Base-by-base conservation (phyloP, 2,113 vertebrate species). In the Stigmatopora nigra region DNA sequence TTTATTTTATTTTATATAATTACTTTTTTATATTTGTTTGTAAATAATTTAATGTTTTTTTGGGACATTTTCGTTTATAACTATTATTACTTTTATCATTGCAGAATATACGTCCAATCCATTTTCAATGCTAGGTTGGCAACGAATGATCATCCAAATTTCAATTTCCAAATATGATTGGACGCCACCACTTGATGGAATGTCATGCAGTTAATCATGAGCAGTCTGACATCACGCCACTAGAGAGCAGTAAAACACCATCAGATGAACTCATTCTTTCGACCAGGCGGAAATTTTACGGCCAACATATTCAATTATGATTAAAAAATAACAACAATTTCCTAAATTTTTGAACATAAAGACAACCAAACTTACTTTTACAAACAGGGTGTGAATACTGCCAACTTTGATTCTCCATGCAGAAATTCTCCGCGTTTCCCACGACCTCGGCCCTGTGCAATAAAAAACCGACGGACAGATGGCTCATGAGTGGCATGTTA, bases 381-480 rank as follows among this genome's bases (percentile, higher is more conserved):
- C 91, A 91, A 81, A 88, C 78, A 66, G 90, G 89, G 60, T 91
- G 89, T 79, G 89, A 87, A 69, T 87, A 75, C 68, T 83, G 85
- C 91, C 90, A 92, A 62, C 84, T 90, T 77, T 84, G 84, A 69
- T 90, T 85, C 45, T 84, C 76, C 68, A 80, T 87, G 77, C 91
- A 92, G 82, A 85, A 72, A 76, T 92, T 91, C 63, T 91, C 88
- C 59, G 76, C 83, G 78, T 77, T 88, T 73, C 91, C 89, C 62
- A 90, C 76, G 47, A 90, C 69, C 57, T 84, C 78, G 4, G 81
- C 82, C 81, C 91, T 91, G 84, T 55, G 73, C 57, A 70, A 61
- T 57, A 64, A 47, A 51, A 68, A 60, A 69, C 47, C 62, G 65
- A 65, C 48, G 58, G 65, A 53, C 77, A 77, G 75, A 72, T 72